These are phyloP conservation scores for Drosophila setosimentum DNA, from an alignment of 2,888 invertebrate species.

Conservation along the genomic window DNA sequence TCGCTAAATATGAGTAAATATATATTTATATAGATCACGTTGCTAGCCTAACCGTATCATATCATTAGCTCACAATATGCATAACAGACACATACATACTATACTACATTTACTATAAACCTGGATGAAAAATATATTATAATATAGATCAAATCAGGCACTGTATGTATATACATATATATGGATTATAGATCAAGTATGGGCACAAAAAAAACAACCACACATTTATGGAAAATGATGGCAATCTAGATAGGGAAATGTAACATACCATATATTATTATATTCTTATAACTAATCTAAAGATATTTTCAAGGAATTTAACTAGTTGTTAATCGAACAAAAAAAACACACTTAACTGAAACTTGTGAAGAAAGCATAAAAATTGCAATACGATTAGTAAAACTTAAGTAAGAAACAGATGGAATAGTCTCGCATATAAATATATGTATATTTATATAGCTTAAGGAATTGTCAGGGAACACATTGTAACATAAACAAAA, in stretches of 20 bases:
- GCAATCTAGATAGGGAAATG: slow-evolving; percentile 83
- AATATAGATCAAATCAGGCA: slow-evolving; percentile 19
- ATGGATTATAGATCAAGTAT: slow-evolving; percentile 25
- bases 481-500: slow-evolving; percentile 28
- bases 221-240: slow-evolving; percentile 72
- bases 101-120: not conserved
- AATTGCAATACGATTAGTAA: slow-evolving; percentile 2
- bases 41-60: slow-evolving; percentile 62
- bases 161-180: slow-evolving; percentile 22
- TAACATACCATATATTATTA: slow-evolving; percentile 44
- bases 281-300: slow-evolving; percentile 11
- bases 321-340: slow-evolving; percentile 13
- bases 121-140: slow-evolving; percentile 8
- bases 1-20: slow-evolving; percentile 2
- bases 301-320: slow-evolving; percentile 22
- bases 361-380: not conserved
- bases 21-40: slow-evolving; percentile 27
- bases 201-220: slow-evolving; percentile 46
- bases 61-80: slow-evolving; percentile 59
- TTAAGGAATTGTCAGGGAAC: slow-evolving; percentile 78
- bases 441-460: slow-evolving; percentile 26
- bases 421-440: slow-evolving; percentile 18
- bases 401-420: slow-evolving; percentile 3
- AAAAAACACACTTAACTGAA: slow-evolving; percentile 1
- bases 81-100: slow-evolving; percentile 7